Evolutionary conservation across 2,888 invertebrate species (phyloP), one percentile per base, ranked within the genome.

Genomic region (Metallyticus violacea): DNA sequence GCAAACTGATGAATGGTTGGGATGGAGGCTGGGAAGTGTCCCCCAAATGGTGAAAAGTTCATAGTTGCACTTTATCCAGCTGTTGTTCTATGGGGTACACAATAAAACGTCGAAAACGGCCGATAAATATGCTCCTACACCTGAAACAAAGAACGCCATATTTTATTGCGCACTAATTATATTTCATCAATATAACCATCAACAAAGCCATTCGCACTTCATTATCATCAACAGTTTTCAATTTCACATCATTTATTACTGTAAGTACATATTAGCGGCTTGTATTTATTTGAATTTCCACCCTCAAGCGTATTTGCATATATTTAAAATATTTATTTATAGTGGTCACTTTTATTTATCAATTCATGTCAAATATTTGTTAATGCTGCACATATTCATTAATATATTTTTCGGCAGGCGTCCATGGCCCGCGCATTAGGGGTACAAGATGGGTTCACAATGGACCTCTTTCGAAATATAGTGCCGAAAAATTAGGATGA

Each of bases 11-110:
- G 96, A 91, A 97, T 96, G 87, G 95, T 95, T 89, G 97, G 96
- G 89, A 97, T 94, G 89, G 95, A 94, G 89, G 95, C 94, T 90
- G 96, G 95, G 91, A 96, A 96, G 92, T 95, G 97, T 90, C 96
- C 95, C 90, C 96, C 96, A 91, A 97, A 97, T 89, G 97, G 96
- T 90, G 97, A 95, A 93, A 97, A 97, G 93, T 97, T 97, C 97
- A 97, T 97, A 78, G 7, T 81, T 79, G 85, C 62, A 62, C 22
- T 27, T 82, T 26, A 7, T 79, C 7, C 27, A 15, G 40, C 22
- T 26, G 79, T 15, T 26, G 27, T 28, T 27, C 22, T 79, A 79
- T 28, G 26, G 4, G 2, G 22, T 15, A 79, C 26, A 79, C 22
- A 79, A 26, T n/a, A 28, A 3, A 79, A 26, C 25, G 26, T 81